Base-by-base conservation (phyloP, 1,140 invertebrate species). In the Drosophila fuyamai region DNA sequence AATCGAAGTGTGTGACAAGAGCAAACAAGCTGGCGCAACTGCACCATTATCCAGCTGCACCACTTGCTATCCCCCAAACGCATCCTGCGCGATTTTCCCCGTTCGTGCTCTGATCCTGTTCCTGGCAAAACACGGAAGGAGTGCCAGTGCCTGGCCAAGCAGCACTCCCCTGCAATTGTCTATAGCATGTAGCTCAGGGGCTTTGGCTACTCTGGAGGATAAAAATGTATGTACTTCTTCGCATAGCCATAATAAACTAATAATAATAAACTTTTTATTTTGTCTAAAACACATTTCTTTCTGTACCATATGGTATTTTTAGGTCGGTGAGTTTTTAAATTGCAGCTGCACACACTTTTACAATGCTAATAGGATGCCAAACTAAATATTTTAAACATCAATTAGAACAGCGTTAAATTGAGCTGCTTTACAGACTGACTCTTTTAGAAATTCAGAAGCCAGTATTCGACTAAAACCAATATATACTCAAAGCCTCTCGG, bases 81-180 rank as follows among this genome's bases (percentile, higher is more conserved):
- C 73, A 62, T 29, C 48, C 29, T 36, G 46, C 46, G 44, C 65
- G 62, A 81, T 68, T 77, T 63, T 86, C 47, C 61, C 63, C 47
- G 23, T 41, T 56, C 60, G 55, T 51, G 27, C 59, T 57, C 51
- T 53, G 75, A 72, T 76, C 40, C 61, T 53, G 75, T 77, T 76
- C 40, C 61, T 58, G 35, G 56, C 51, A 66, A 63, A 66, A 66
- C 83, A 82, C 63, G 76, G 60, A 51, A 7, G 29, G 48, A 86
- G 83, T 56, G 50, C 43, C 50, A 86, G 83, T 51, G 50, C 43
- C 43, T 36, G 41, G 43, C 36, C 54, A 58, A 73, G 32, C 44
- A 56, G 53, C 32, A 14, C 70, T 55, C 36, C 18, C 57, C 43
- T 32, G 46, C 12, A 29, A 18, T 50, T 36, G 16, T 41, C 43